These are phyloP conservation scores for Hydractinia echinata DNA, from an alignment of 30 jellyfish, hydroid and myxozoan species.

Conservation along the genomic window DNA sequence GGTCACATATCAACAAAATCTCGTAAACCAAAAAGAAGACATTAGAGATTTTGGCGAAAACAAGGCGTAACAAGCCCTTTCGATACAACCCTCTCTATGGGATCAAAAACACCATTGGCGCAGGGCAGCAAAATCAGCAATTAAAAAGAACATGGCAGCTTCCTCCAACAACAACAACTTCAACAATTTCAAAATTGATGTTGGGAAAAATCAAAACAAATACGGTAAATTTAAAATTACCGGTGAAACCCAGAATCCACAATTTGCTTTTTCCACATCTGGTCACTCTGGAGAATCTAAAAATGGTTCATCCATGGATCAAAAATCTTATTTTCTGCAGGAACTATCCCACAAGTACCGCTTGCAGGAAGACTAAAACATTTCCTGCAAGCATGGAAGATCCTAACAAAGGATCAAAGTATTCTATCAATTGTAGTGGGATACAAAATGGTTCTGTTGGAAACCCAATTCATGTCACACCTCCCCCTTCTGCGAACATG, in stretches of 20 bases:
- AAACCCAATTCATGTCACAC: neutral
- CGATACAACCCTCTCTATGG: conserved; percentile 9
- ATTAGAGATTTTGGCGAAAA: neutral
- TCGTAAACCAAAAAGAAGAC: neutral
- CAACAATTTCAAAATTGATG: neutral
- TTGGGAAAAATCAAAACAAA: too few relatives aligned
- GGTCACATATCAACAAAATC: conserved; percentile 2
- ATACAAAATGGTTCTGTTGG: neutral
- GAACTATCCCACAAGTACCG: conserved; percentile 12
- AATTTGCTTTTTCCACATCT: neutral
- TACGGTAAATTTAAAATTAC: neutral
- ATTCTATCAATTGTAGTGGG: conserved; percentile 12
- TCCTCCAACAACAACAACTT: neutral
- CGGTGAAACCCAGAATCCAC: neutral
- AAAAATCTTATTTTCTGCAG: neutral
- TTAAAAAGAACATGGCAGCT: neutral
- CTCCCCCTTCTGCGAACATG: neutral
- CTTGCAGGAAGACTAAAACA: conserved; percentile 8
- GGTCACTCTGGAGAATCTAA: conserved; percentile 1
- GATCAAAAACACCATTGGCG: neutral
- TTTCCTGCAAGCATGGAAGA: conserved; percentile 7
- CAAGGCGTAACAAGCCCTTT: neutral
- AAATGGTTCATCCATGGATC: neutral
- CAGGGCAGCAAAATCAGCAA: neutral
- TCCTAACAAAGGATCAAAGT: conserved; percentile 12